phyloP scores from a whole-genome alignment of 2,888 invertebrate genomes.

The Beris chalybata region DNA sequence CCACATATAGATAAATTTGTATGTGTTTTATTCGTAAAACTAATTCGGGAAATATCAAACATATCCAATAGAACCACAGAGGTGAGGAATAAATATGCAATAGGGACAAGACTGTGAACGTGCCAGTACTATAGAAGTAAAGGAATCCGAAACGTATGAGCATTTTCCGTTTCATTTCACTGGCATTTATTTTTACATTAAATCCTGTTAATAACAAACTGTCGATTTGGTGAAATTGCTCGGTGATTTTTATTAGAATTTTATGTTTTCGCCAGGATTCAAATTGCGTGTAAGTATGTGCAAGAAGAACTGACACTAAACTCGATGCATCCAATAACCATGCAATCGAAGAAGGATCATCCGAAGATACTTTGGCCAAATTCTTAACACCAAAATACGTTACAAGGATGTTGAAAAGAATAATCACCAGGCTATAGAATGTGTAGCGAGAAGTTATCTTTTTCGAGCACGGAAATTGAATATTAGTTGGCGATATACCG shows the following conservation, averaged over 20 bases:
- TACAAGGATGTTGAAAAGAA: too few relatives aligned
- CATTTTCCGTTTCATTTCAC: neutral
- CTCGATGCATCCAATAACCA: constrained; percentile 1
- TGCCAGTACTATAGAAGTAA: neutral
- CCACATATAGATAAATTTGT: constrained; percentile 13
- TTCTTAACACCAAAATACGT: too few relatives aligned
- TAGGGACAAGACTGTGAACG: neutral
- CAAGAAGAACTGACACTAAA: neutral
- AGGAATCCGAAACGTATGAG: neutral
- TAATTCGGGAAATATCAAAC: neutral
- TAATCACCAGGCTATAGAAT: too few relatives aligned
- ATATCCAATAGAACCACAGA: constrained; percentile 10
- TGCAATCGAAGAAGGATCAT: neutral
- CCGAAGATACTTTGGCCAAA: neutral
- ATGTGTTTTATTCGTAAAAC: constrained; percentile 20
- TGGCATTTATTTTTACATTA: neutral
- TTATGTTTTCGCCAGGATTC: constrained; percentile 16
- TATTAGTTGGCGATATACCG: too few relatives aligned
- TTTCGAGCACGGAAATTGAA: too few relatives aligned
- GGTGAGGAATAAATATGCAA: neutral
- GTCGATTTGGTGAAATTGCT: constrained; percentile 18
- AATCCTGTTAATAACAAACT: neutral
- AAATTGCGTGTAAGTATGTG: constrained; percentile 12
- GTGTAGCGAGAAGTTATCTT: too few relatives aligned
- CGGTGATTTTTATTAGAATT: neutral